Conservation (phyloP, 2,888 invertebrate species). For the Sericinus montela region DNA sequence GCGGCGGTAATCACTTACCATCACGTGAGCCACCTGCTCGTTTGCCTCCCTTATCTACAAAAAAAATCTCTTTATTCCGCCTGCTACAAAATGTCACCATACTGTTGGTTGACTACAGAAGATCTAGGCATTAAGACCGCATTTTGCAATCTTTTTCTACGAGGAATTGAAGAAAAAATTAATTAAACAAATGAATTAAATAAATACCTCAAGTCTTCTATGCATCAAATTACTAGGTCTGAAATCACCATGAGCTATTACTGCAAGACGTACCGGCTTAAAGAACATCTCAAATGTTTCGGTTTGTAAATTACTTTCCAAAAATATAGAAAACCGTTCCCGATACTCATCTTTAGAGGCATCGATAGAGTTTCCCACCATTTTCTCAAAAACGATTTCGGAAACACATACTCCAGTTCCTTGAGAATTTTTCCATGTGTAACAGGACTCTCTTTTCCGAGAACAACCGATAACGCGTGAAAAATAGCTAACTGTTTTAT, state of each 20-base stretch:
- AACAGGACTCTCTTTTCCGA: conserved; percentile 34
- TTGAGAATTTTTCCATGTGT: conserved; percentile 23
- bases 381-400: not conserved
- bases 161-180: too few species aligned
- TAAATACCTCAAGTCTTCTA: conserved; percentile 14
- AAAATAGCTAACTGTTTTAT: conserved; percentile 38
- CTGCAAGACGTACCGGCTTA: not conserved
- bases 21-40: too few species aligned
- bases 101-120: too few species aligned
- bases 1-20: too few species aligned
- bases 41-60: too few species aligned
- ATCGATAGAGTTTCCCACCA: not conserved
- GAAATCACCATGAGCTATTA: conserved; percentile 33
- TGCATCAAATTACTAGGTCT: conserved; percentile 36
- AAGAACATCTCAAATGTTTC: conserved; percentile 1
- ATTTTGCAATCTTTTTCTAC: too few species aligned
- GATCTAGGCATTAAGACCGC: too few species aligned
- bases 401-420: not conserved
- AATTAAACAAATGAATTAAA: too few species aligned
- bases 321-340: not conserved
- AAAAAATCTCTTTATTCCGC: too few species aligned
- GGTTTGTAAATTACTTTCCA: not conserved
- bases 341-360: not conserved
- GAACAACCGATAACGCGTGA: conserved; percentile 46
- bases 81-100: too few species aligned